These are phyloP conservation scores for Oxyura jamaicensis DNA, from an alignment of 2,113 vertebrate genomes.

Conservation along the genomic window DNA sequence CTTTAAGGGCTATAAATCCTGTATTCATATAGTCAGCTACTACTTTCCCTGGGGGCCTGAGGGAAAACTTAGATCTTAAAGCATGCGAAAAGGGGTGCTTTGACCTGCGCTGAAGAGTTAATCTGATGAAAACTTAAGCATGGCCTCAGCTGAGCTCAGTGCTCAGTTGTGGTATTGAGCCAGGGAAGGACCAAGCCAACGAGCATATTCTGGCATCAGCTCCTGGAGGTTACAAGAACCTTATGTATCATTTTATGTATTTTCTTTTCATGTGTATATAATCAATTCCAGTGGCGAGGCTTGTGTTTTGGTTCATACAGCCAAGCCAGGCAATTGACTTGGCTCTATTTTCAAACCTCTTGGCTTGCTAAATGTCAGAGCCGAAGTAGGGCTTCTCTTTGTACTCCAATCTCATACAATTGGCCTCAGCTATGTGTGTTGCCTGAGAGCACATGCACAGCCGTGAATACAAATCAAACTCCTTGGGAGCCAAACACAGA, in stretches of 20 bases:
- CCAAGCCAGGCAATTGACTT: conserved; percentile 66
- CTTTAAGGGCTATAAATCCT: conserved; percentile 6
- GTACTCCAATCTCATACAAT: conserved; percentile 36
- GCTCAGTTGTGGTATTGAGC: background rate
- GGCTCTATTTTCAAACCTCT: conserved; percentile 57
- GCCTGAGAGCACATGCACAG: conserved; percentile 6
- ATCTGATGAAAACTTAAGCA: conserved; percentile 24
- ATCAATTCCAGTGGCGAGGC: conserved; percentile 69
- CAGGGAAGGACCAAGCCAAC: conserved; percentile 54
- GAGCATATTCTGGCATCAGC: conserved; percentile 43
- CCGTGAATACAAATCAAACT: conserved; percentile 39
- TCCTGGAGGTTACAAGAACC: conserved; percentile 66
- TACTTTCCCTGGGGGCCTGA: background rate
- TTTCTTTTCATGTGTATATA: conserved; percentile 73
- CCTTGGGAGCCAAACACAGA: conserved; percentile 40
- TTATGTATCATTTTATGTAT: conserved; percentile 71
- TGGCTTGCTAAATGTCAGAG: conserved; percentile 63
- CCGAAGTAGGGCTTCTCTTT: conserved; percentile 49
- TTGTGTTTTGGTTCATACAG: conserved; percentile 67
- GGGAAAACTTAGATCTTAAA: background rate
- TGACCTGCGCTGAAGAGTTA: conserved; percentile 44
- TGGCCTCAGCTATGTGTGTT: conserved; percentile 44
- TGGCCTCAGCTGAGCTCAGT: background rate
- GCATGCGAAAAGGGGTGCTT: background rate
- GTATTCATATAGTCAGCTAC: background rate